phyloP scores from a whole-genome alignment of 2,113 vertebrate genomes.

The Podarcis raffonei region DNA sequence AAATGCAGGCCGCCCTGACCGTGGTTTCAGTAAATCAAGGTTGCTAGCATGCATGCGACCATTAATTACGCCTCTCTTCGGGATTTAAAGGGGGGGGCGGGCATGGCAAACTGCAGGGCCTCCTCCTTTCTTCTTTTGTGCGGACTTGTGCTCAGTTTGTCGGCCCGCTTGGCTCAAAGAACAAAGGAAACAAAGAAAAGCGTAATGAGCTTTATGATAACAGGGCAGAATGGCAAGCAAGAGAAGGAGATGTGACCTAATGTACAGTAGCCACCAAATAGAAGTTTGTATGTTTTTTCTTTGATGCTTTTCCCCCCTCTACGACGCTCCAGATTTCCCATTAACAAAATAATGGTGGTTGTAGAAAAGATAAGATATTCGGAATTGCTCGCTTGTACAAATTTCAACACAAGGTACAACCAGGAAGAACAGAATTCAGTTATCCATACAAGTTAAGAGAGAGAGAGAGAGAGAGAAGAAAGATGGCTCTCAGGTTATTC shows the following conservation, averaged over 20 bases:
- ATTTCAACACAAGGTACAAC: too few species aligned
- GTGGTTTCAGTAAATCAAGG: conserved; percentile 48
- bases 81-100: neutral
- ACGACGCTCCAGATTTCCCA: too few species aligned
- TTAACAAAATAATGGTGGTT: too few species aligned
- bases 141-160: conserved; percentile 4
- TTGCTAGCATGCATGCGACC: conserved; percentile 5
- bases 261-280: neutral
- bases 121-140: conserved; percentile 11
- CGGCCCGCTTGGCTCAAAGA: neutral
- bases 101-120: neutral
- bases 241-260: too few species aligned
- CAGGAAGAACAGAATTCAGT: too few species aligned
- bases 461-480: too few species aligned
- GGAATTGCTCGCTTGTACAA: too few species aligned
- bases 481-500: too few species aligned
- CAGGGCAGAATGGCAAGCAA: fast-evolving
- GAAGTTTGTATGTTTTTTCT: neutral
- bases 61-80: conserved; percentile 56
- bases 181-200: neutral
- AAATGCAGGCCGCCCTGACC: conserved; percentile 42
- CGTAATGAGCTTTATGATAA: neutral
- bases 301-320: too few species aligned
- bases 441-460: too few species aligned
- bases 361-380: neutral